These are phyloP conservation scores for Dynastes grantii DNA, from an alignment of 2,888 invertebrate species.

Conservation along the genomic window DNA sequence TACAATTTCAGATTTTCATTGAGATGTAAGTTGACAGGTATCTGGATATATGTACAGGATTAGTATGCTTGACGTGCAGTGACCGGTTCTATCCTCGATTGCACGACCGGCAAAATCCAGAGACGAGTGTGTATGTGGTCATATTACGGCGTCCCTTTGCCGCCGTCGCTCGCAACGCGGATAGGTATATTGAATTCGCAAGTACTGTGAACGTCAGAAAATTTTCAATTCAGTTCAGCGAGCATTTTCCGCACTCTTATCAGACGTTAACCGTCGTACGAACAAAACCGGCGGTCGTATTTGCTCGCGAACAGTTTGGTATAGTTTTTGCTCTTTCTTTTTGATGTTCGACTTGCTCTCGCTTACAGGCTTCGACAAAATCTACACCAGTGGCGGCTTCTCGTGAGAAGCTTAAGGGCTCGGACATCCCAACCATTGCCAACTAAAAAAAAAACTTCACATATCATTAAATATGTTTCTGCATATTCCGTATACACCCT, in stretches of 20 bases:
- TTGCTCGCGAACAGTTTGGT: neutral
- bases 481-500: too few relatives aligned
- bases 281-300: conserved; percentile 11
- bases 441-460: too few relatives aligned
- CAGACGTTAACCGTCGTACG: conserved; percentile 20
- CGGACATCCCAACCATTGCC: too few relatives aligned
- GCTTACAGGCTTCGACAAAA: neutral
- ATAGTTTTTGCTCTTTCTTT: too few relatives aligned
- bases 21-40: neutral
- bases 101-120: conserved; percentile 22
- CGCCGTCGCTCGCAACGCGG: neutral
- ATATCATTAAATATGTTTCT: too few relatives aligned
- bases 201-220: conserved; percentile 1
- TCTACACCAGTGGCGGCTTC: too few relatives aligned
- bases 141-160: conserved; percentile 3
- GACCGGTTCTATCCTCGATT: conserved; percentile 14
- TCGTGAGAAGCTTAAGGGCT: too few relatives aligned
- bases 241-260: conserved; percentile 25
- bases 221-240: conserved; percentile 19
- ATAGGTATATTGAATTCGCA: conserved; percentile 25
- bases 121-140: neutral
- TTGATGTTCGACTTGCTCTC: too few relatives aligned
- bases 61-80: conserved; percentile 23
- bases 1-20: neutral
- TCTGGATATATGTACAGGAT: neutral